Conservation (phyloP, 2,888 invertebrate genomes). For the Sphaeridia pumilis region DNA sequence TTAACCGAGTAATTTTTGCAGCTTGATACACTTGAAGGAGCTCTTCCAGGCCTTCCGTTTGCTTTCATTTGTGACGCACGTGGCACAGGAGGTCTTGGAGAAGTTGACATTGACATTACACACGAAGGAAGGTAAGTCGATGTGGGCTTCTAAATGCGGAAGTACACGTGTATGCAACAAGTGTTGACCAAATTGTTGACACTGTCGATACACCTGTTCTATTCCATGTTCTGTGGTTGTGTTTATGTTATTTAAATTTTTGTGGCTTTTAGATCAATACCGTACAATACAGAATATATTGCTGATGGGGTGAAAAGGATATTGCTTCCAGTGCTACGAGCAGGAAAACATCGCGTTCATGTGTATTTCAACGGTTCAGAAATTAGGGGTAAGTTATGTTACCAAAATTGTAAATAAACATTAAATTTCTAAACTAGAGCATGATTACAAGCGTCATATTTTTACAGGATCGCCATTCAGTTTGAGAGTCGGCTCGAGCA, state of each 20-base stretch:
- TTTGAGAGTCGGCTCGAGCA: slow-evolving; percentile 54
- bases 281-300: slow-evolving; percentile 66
- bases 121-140: slow-evolving; percentile 57
- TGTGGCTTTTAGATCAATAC: slow-evolving; percentile 50
- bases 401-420: background rate
- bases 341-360: slow-evolving; percentile 61
- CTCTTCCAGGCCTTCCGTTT: slow-evolving; percentile 71
- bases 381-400: slow-evolving; percentile 49
- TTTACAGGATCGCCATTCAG: slow-evolving; percentile 63
- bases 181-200: too few relatives aligned
- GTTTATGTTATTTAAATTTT: background rate
- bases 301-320: slow-evolving; percentile 49
- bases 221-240: too few relatives aligned
- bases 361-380: slow-evolving; percentile 89
- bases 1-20: slow-evolving; percentile 15
- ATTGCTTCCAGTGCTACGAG: slow-evolving; percentile 47
- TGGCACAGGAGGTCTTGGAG: slow-evolving; percentile 71
- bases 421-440: background rate
- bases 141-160: background rate
- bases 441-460: background rate
- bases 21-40: slow-evolving; percentile 40
- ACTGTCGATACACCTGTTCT: background rate
- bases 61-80: slow-evolving; percentile 67
- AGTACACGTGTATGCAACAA: background rate
- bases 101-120: slow-evolving; percentile 77